A percentile compares a stretch with the other conserved stretches of the same genome.
These are phyloP conservation scores for Crax fasciolata DNA, from an alignment of 2,797 vertebrate genomes.

Conservation along the genomic window DNA sequence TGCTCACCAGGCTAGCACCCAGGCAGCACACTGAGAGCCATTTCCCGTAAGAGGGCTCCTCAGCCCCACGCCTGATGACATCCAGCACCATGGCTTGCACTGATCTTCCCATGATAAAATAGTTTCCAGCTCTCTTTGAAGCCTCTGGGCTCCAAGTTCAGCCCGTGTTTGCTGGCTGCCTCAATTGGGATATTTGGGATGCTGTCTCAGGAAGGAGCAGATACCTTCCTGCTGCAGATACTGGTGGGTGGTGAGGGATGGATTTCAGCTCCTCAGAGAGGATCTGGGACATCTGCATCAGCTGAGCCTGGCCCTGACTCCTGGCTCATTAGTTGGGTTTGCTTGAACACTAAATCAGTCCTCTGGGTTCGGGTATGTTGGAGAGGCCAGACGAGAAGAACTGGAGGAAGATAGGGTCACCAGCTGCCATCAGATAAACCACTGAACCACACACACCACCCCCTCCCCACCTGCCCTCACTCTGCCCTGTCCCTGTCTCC, in stretches of 20 bases:
- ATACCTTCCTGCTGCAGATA: background rate
- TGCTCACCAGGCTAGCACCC: background rate
- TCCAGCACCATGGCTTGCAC: slow-evolving; percentile 47
- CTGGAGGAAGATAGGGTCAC: background rate
- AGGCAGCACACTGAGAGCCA: slow-evolving; percentile 5
- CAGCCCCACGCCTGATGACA: background rate
- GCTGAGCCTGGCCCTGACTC: background rate
- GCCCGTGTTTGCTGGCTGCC: slow-evolving; percentile 23
- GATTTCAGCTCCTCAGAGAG: background rate
- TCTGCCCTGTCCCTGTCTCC: background rate
- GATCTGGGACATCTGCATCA: background rate
- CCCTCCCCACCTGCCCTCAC: too few species aligned
- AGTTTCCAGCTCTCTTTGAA: slow-evolving; percentile 73
- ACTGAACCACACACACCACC: background rate
- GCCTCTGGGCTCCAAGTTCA: slow-evolving; percentile 37
- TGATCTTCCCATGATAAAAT: slow-evolving; percentile 75
- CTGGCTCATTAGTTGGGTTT: background rate
- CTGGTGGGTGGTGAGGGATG: background rate
- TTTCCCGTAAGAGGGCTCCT: slow-evolving; percentile 59
- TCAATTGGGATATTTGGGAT: slow-evolving; percentile 12
- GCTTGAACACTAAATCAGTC: background rate
- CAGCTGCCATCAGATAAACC: background rate
- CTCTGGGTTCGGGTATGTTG: background rate
- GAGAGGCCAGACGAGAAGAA: background rate
- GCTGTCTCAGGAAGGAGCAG: slow-evolving; percentile 34